Percentiles rank a stretch among this genome's conserved stretches.
Evolutionary conservation across 35 echinoderm and acorn worm genomes (phyloP).

Genomic region (Acanthaster planci): DNA sequence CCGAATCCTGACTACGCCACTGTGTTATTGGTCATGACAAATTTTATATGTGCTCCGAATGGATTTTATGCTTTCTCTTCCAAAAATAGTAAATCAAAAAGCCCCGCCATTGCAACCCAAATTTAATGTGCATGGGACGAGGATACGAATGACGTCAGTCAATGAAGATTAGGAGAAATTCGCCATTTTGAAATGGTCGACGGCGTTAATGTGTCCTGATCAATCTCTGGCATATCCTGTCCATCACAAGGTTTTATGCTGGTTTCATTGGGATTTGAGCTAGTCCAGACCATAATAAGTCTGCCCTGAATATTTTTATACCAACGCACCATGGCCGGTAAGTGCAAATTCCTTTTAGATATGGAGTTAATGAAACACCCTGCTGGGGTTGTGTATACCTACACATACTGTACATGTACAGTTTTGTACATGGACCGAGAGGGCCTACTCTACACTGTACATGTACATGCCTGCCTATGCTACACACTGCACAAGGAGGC

Average conservation of each 20-base stretch:
- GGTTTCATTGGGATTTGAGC: conserved; percentile 2
- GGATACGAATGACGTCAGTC: conserved; percentile 46
- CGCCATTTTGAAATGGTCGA: conserved; percentile 88
- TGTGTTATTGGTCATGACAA: too few relatives aligned
- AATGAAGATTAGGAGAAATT: conserved; percentile 10
- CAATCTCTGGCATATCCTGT: conserved; percentile 58
- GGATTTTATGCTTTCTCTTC: too few relatives aligned
- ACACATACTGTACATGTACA: conserved; percentile 39
- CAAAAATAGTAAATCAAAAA: too few relatives aligned
- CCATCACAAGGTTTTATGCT: conserved; percentile 46
- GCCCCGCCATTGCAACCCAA: too few relatives aligned
- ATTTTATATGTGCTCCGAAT: too few relatives aligned
- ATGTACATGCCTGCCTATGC: too few relatives aligned
- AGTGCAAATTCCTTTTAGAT: conserved; percentile 58
- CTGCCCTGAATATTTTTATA: conserved; percentile 44
- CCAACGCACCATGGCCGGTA: conserved; percentile 85
- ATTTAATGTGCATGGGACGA: background rate
- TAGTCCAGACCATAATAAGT: conserved; percentile 33
- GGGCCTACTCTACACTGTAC: too few relatives aligned
- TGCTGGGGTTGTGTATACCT: background rate
- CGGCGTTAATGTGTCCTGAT: conserved; percentile 21
- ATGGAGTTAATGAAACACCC: too few relatives aligned
- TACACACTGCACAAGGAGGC: too few relatives aligned
- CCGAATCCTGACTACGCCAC: too few relatives aligned
- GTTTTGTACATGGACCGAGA: too few relatives aligned